Conservation (phyloP, 2,888 invertebrate species). For the Netelia virgata region DNA sequence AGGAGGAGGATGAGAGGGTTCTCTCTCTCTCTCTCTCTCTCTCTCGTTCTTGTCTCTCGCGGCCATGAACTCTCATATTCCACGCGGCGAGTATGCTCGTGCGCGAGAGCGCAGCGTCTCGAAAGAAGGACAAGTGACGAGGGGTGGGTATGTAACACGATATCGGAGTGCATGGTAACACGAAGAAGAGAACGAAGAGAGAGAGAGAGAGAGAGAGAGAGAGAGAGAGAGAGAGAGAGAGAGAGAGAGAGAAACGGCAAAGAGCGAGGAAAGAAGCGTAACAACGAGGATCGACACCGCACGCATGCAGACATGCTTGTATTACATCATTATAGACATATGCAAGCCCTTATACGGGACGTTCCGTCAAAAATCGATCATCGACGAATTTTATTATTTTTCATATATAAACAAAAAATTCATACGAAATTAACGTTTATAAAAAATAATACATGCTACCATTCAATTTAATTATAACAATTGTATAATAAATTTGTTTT, state of each 20-base stretch:
- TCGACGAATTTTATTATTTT: too few relatives aligned
- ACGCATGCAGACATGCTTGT: constrained; percentile 36
- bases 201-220: constrained; percentile 17
- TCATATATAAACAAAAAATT: too few relatives aligned
- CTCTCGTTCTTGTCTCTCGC: constrained; percentile 5
- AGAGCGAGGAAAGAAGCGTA: constrained; percentile 42
- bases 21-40: constrained; percentile 14
- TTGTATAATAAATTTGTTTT: background rate
- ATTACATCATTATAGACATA: constrained; percentile 41
- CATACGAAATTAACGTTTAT: too few relatives aligned
- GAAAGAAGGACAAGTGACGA: constrained; percentile 21
- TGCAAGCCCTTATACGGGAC: background rate
- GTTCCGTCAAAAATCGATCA: too few relatives aligned
- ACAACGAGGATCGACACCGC: constrained; percentile 46
- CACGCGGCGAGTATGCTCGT: background rate
- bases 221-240: constrained; percentile 20
- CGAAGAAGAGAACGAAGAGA: constrained; percentile 26
- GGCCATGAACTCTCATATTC: constrained; percentile 22
- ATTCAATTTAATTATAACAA: background rate
- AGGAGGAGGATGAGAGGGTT: background rate
- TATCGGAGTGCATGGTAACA: constrained; percentile 50
- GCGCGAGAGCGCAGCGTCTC: constrained; percentile 30
- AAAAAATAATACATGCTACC: too few relatives aligned
- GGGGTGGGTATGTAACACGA: constrained; percentile 40
- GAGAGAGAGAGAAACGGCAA: constrained; percentile 15